Percentiles rank a stretch among this genome's conserved stretches.
phyloP scores from a whole-genome alignment of 2,888 invertebrate species.

The Lepidochrysops patricia region DNA sequence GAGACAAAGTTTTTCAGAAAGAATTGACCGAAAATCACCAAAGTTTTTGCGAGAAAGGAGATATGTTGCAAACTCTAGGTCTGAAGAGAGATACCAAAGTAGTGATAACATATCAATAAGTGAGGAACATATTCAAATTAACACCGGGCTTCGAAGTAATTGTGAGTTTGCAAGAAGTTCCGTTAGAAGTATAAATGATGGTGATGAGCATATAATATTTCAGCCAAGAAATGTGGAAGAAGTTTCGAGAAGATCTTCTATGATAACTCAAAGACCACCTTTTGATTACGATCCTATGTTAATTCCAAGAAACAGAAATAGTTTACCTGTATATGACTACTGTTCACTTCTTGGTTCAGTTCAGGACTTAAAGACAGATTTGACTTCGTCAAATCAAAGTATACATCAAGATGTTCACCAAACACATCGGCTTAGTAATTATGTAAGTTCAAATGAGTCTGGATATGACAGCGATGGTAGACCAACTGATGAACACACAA shows the following conservation, averaged over 20 bases:
- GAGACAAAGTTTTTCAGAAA: constrained; percentile 71
- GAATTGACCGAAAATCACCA: constrained; percentile 62
- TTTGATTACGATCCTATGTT: constrained; percentile 68
- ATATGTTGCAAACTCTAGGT: constrained; percentile 68
- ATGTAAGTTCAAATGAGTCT: constrained; percentile 87
- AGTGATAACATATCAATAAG: constrained; percentile 66
- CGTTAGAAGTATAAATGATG: constrained; percentile 59
- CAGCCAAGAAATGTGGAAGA: constrained; percentile 47
- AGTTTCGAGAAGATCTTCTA: constrained; percentile 54
- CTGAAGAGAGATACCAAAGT: constrained; percentile 76
- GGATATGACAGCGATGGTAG: constrained; percentile 87
- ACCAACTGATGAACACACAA: constrained; percentile 70
- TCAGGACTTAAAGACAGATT: constrained; percentile 56
- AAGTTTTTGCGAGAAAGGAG: constrained; percentile 57
- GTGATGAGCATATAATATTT: constrained; percentile 42
- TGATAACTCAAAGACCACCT: constrained; percentile 61
- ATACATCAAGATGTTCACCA: constrained; percentile 76
- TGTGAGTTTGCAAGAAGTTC: constrained; percentile 56
- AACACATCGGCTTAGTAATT: constrained; percentile 79
- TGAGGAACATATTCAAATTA: constrained; percentile 61
- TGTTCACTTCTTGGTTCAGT: constrained; percentile 53
- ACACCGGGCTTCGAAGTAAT: constrained; percentile 48
- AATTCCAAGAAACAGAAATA: constrained; percentile 64
- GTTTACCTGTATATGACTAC: constrained; percentile 67
- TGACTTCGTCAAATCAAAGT: constrained; percentile 61